These are phyloP conservation scores for Orientallactaga bullata DNA, from an alignment of 2,113 vertebrate species.

Conservation along the genomic window DNA sequence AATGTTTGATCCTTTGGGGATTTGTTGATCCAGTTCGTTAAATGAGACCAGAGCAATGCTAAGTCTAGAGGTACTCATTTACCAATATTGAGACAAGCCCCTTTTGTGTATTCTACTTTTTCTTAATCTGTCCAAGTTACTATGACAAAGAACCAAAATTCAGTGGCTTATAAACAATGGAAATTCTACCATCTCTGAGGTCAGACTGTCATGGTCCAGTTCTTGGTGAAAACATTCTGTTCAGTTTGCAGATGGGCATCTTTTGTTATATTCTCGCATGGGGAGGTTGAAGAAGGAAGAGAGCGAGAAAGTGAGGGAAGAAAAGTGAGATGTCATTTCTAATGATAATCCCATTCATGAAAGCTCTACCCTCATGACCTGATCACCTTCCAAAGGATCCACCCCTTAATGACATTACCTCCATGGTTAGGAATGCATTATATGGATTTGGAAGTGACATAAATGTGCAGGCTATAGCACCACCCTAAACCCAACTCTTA, in stretches of 20 bases:
- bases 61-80: background rate
- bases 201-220: background rate
- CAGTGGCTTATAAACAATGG: background rate
- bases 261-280: background rate
- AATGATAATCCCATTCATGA: background rate
- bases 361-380: background rate
- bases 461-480: background rate
- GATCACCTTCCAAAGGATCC: background rate
- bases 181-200: background rate
- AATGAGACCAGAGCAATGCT: conserved; percentile 20
- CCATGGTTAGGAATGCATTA: background rate
- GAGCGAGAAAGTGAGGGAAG: background rate
- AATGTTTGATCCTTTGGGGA: background rate
- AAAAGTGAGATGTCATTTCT: background rate
- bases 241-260: background rate
- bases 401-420: background rate
- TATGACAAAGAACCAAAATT: background rate
- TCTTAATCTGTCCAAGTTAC: background rate
- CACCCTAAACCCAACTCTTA: background rate
- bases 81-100: background rate
- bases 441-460: background rate
- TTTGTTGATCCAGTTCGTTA: conserved; percentile 28
- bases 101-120: background rate
- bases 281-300: background rate
- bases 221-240: background rate